Base-by-base conservation (phyloP, 1,140 invertebrate species). In the Diabrotica undecimpunctata region DNA sequence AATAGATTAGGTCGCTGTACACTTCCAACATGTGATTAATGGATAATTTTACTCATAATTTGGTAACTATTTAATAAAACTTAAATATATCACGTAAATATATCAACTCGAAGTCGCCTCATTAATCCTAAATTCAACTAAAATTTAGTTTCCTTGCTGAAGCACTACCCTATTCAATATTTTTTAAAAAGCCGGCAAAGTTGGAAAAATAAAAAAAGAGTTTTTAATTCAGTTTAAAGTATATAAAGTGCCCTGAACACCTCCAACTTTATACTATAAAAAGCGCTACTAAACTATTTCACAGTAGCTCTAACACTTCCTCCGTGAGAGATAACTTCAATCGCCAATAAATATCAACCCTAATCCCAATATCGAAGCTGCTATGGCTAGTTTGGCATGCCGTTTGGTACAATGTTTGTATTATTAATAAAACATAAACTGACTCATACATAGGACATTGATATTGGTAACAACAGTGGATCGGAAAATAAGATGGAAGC, bases 291-390 rank as follows among this genome's bases (percentile, higher is more conserved):
- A 46, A 46, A 46, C 41, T 46, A 46, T 46, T 46, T 46, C 41
- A 46, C 41, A n/a, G 41, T 46, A 46, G 41, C 41, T 46, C 41
- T 46, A 46, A n/a, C 41, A 46, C 41, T 46, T 46, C 41, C 41
- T 10, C 41, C n/a, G 8, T 46, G 41, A 46, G n/a, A 46, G 41
- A 46, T 46, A 46, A 46, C 41, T 46, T 46, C 41, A 46, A 46
- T 46, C 41, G 41, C 41, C 41, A 8, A 46, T 46, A 46, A 46
- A 46, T 46, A 46, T 46, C 8, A 8, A 46, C 8, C 8, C 41
- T 46, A 46, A 46, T 46, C 41, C 41, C 41, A 46, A 46, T 46
- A 46, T 46, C 41, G 41, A 6, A n/a, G 41, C 41, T 8, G 41
- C n/a, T 10, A 46, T 25, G 8, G 41, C n/a, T 6, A 46, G n/a